Evolutionary conservation across 2,888 invertebrate species (phyloP).

Genomic region (Entomobrya proxima): DNA sequence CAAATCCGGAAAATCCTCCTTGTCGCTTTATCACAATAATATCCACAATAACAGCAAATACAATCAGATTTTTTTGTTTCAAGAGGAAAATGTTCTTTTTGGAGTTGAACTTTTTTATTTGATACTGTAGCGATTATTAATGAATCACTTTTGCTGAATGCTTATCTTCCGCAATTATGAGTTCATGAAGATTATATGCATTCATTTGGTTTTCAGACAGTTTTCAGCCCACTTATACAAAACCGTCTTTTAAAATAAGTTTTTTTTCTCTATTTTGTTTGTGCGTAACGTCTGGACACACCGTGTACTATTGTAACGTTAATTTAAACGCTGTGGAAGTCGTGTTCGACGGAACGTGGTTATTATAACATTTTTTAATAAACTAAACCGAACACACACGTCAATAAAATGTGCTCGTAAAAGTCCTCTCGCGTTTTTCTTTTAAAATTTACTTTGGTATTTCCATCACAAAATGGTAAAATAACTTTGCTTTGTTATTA

Average conservation of each 20-base stretch:
- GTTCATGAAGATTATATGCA: too few relatives aligned
- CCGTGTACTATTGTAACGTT: background rate
- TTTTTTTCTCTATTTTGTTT: too few relatives aligned
- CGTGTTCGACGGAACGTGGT: slow-evolving; percentile 5
- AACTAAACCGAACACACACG: background rate
- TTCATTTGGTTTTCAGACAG: too few relatives aligned
- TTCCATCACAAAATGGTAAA: slow-evolving; percentile 22
- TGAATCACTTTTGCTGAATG: too few relatives aligned
- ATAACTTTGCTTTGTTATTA: background rate
- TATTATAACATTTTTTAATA: background rate
- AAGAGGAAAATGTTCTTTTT: too few relatives aligned
- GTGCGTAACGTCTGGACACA: too few relatives aligned
- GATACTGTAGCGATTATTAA: too few relatives aligned
- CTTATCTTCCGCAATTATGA: too few relatives aligned
- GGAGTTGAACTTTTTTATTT: too few relatives aligned
- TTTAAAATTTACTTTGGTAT: background rate
- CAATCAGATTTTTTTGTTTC: background rate
- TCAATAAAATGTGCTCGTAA: background rate
- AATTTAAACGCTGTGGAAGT: background rate
- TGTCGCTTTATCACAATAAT: background rate
- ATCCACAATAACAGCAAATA: background rate
- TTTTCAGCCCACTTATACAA: too few relatives aligned
- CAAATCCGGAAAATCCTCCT: background rate
- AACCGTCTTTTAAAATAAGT: too few relatives aligned
- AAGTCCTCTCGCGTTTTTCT: background rate